Evolutionary conservation across 2,888 invertebrate species (phyloP).

Genomic region (Argyra leucocephala): DNA sequence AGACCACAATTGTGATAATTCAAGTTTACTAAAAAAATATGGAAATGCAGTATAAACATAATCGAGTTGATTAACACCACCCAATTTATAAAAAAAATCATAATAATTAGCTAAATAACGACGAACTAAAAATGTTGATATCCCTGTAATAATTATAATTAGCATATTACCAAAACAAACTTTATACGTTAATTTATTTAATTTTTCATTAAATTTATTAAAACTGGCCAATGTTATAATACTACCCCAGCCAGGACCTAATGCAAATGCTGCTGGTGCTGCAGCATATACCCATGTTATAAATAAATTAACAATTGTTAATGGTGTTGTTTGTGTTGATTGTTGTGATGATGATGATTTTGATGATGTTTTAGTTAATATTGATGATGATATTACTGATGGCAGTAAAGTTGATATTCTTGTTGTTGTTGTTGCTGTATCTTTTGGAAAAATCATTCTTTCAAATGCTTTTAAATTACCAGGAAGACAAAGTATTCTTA

Average conservation of each 20-base stretch:
- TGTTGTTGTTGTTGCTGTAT: not conserved
- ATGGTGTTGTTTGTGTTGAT: not conserved
- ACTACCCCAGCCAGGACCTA: conserved; percentile 80
- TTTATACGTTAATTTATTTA: conserved; percentile 42
- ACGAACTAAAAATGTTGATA: conserved; percentile 34
- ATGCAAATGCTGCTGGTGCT: conserved; percentile 7
- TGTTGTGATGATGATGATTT: not conserved
- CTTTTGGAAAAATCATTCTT: conserved; percentile 19
- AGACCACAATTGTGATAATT: conserved; percentile 64
- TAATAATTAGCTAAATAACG: conserved; percentile 36
- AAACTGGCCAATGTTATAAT: conserved; percentile 75
- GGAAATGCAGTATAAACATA: conserved; percentile 51
- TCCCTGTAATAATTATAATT: conserved; percentile 31
- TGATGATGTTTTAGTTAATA: not conserved
- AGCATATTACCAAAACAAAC: conserved; percentile 33
- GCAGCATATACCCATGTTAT: conserved; percentile 49
- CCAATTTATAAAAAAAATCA: not conserved
- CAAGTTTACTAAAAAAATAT: conserved; percentile 59
- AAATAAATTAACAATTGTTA: conserved; percentile 20
- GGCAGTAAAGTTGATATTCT: not conserved
- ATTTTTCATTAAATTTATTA: conserved; percentile 65
- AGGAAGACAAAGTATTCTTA: conserved; percentile 29
- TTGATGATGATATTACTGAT: not conserved
- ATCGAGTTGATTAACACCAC: conserved; percentile 32
- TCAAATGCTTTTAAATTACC: conserved; percentile 27